Percentiles rank a stretch among this genome's conserved stretches.
phyloP scores from a whole-genome alignment of 2,113 vertebrate species.

The Nycticryphes semicollaris region DNA sequence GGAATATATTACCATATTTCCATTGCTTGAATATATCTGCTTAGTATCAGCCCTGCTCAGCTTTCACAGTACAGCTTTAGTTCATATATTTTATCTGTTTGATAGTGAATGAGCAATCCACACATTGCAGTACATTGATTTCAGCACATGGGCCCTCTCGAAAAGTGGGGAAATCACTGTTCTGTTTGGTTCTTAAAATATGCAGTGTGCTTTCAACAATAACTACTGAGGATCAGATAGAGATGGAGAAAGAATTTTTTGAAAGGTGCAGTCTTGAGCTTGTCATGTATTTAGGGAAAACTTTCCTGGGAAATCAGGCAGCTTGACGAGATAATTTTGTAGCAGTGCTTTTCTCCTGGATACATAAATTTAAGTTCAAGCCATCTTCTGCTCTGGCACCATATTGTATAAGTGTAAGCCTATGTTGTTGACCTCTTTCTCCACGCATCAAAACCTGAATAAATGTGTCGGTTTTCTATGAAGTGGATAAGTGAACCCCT shows the following conservation, averaged over 20 bases:
- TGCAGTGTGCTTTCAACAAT: constrained; percentile 70
- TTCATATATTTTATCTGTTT: constrained; percentile 61
- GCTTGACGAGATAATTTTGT: constrained; percentile 62
- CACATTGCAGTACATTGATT: constrained; percentile 65
- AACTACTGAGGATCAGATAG: constrained; percentile 69
- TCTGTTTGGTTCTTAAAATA: constrained; percentile 69
- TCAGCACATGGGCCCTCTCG: constrained; percentile 63
- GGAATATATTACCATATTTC: constrained; percentile 67
- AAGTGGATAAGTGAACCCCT: not conserved
- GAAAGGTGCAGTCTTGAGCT: constrained; percentile 71
- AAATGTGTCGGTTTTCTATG: not conserved
- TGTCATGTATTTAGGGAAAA: constrained; percentile 69
- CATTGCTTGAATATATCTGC: constrained; percentile 57
- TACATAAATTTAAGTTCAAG: constrained; percentile 59
- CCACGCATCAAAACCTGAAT: not conserved
- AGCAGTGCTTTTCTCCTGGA: constrained; percentile 55
- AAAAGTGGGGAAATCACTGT: constrained; percentile 67
- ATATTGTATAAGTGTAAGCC: constrained; percentile 3
- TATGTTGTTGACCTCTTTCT: constrained; percentile 42
- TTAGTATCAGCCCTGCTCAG: constrained; percentile 57
- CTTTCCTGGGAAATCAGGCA: constrained; percentile 66
- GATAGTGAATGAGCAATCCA: constrained; percentile 68
- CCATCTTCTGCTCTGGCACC: constrained; percentile 23
- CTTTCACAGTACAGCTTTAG: constrained; percentile 69
- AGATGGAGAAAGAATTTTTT: constrained; percentile 66